Conservation (phyloP, 2,888 invertebrate species). For the Eupeodes latifasciatus region DNA sequence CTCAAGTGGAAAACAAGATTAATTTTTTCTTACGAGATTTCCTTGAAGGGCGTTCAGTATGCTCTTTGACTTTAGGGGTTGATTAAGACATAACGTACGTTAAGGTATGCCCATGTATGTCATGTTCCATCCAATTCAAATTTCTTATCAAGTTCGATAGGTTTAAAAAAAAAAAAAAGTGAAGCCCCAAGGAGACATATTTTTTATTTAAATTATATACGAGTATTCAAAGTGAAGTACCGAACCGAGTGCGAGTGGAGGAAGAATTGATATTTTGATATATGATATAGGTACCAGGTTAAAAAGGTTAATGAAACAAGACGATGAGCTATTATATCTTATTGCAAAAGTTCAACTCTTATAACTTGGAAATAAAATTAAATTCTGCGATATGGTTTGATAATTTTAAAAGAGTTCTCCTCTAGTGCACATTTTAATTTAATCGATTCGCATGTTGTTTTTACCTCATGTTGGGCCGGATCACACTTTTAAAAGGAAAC, state of each 20-base stretch:
- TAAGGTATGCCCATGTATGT: conserved; percentile 40
- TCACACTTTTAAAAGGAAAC: conserved; percentile 31
- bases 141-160: conserved; percentile 27
- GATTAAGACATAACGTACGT: conserved; percentile 72
- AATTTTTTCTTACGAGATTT: conserved; percentile 66
- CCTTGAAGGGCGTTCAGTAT: conserved; percentile 3
- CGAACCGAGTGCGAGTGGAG: background rate
- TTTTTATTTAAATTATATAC: conserved; percentile 52
- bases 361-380: background rate
- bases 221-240: background rate
- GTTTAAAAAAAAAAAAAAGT: conserved; percentile 4
- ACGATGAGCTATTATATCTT: background rate
- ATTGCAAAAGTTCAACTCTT: conserved; percentile 4
- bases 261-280: conserved; percentile 14
- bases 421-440: conserved; percentile 56
- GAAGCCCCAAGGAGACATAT: conserved; percentile 44
- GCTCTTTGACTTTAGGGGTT: conserved; percentile 67
- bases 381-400: background rate
- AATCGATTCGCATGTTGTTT: conserved; percentile 68
- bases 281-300: background rate
- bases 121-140: conserved; percentile 36
- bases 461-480: conserved; percentile 41
- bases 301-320: conserved; percentile 32
- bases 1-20: conserved; percentile 76
- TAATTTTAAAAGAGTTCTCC: conserved; percentile 27